Percentiles rank a stretch among this genome's conserved stretches.
Evolutionary conservation across 2,797 vertebrate species (phyloP).

Genomic region (Luscinia luscinia): DNA sequence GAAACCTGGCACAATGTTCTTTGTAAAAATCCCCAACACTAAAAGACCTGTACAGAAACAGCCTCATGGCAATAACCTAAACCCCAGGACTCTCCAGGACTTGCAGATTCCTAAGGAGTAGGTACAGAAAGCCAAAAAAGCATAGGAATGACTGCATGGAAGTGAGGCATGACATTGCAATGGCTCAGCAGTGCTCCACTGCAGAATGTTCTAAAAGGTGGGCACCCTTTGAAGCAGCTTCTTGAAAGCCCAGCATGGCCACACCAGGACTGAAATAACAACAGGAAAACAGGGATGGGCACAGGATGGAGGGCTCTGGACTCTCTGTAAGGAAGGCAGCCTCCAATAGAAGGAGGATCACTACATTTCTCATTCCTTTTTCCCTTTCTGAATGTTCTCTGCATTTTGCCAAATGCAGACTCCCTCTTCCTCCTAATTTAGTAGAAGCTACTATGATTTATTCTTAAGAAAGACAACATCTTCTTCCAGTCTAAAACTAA

Average conservation of each 20-base stretch:
- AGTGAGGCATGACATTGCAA: neutral
- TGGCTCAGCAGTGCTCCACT: neutral
- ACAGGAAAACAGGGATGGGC: neutral
- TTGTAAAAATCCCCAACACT: neutral
- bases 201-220: neutral
- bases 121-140: neutral
- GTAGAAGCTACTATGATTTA: neutral
- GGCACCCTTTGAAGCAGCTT: neutral
- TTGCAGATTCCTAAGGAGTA: neutral
- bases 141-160: neutral
- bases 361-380: neutral
- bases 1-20: neutral
- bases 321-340: neutral
- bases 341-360: fast-evolving
- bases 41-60: neutral
- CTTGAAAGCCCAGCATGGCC: neutral
- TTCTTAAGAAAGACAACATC: neutral
- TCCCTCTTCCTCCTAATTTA: neutral
- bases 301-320: neutral
- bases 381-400: neutral
- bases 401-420: neutral
- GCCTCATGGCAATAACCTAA: neutral
- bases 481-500: neutral
- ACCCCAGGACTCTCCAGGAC: neutral
- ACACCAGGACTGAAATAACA: neutral